A percentile compares a stretch with the other conserved stretches of the same genome.
phyloP scores from a whole-genome alignment of 2,797 vertebrate species.

The Takifugu rubripes region DNA sequence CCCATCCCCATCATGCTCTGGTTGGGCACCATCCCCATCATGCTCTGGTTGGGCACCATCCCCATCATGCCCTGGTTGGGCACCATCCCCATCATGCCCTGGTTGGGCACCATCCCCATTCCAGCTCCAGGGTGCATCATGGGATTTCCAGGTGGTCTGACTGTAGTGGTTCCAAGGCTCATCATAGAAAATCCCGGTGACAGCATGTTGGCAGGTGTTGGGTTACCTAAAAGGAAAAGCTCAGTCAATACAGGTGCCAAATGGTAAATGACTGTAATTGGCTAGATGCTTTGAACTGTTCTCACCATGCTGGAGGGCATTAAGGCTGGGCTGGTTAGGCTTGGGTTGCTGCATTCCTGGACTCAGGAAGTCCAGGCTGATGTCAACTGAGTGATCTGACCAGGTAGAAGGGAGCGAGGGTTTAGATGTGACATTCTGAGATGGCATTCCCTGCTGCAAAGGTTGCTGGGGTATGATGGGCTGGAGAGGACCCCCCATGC shows the following conservation, averaged over 20 bases:
- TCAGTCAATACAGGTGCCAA: slow-evolving; percentile 6
- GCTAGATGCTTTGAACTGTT: slow-evolving; percentile 8
- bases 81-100: slow-evolving; percentile 67
- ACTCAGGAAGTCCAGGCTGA: slow-evolving; percentile 94
- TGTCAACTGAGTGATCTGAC: slow-evolving; percentile 95
- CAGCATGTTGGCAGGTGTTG: slow-evolving; percentile 81
- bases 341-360: slow-evolving; percentile 92
- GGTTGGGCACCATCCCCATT: slow-evolving; percentile 65
- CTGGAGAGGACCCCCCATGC: slow-evolving; percentile 79
- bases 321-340: slow-evolving; percentile 88
- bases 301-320: slow-evolving; percentile 94
- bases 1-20: slow-evolving; percentile 77
- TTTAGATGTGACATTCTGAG: slow-evolving; percentile 83
- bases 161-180: slow-evolving; percentile 80
- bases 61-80: slow-evolving; percentile 66
- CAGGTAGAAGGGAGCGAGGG: slow-evolving; percentile 88
- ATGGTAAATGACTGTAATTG: slow-evolving; percentile 5
- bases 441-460: slow-evolving; percentile 77
- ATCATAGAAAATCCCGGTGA: slow-evolving; percentile 88
- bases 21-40: slow-evolving; percentile 64
- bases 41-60: slow-evolving; percentile 58
- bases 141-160: slow-evolving; percentile 72
- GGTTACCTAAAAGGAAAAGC: slow-evolving; percentile 75
- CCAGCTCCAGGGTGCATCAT: slow-evolving; percentile 81
- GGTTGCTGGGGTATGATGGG: slow-evolving; percentile 80